Percentiles rank a stretch among this genome's conserved stretches.
Evolutionary conservation across 53 echinoderm and acorn worm genomes (phyloP).

Genomic region (Apostichopus leukothele): DNA sequence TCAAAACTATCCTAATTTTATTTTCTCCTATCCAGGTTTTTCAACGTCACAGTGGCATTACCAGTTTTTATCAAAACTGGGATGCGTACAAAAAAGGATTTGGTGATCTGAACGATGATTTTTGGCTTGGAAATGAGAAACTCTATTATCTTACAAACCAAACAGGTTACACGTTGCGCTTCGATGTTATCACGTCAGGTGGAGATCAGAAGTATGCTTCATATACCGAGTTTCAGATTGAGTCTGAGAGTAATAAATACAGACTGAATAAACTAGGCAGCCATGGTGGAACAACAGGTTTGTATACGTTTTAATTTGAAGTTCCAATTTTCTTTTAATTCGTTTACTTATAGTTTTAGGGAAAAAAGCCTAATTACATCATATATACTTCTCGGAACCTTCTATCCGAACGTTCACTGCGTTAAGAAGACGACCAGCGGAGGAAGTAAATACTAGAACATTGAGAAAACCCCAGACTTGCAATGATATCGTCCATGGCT

Average conservation of each 20-base stretch:
- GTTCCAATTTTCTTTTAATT: too few relatives aligned
- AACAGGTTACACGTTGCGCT: not conserved
- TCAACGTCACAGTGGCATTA: constrained; percentile 1
- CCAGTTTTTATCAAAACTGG: not conserved
- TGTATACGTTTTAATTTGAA: too few relatives aligned
- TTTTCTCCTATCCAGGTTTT: not conserved
- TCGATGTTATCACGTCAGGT: not conserved
- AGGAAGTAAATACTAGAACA: too few relatives aligned
- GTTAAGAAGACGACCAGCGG: too few relatives aligned
- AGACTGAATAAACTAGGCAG: not conserved
- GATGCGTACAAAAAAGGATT: constrained; percentile 7
- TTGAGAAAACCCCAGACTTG: too few relatives aligned
- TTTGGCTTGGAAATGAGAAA: constrained; percentile 25
- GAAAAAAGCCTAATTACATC: too few relatives aligned
- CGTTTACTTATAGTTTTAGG: too few relatives aligned
- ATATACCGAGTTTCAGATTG: not conserved
- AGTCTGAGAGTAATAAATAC: not conserved
- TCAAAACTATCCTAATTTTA: too few relatives aligned
- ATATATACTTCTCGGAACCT: too few relatives aligned
- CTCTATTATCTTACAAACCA: not conserved
- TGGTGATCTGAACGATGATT: not conserved
- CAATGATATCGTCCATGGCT: too few relatives aligned
- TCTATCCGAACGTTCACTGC: too few relatives aligned
- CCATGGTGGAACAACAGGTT: too few relatives aligned
- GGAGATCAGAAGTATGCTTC: not conserved